Base-by-base conservation (phyloP, 2,888 invertebrate genomes). In the Bruchidius siliquastri region DNA sequence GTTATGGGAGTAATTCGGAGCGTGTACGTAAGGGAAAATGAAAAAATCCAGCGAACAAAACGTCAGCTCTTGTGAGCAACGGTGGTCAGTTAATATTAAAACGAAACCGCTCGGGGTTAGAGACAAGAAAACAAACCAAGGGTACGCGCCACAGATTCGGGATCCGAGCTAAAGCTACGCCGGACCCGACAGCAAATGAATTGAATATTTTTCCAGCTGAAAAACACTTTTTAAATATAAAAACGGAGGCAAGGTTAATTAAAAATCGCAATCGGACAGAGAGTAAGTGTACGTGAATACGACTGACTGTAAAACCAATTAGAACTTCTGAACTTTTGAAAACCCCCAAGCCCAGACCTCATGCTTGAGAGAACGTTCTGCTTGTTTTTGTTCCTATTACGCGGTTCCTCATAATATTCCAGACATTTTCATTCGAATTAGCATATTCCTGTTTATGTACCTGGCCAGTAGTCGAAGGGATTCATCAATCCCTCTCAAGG, bases 161-260 rank as follows among this genome's bases (percentile, higher is more conserved):
- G 49, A 49, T 49, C 13, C 68, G 21, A 68, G 22, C 10, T 84
- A 84, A 81, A 80, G 78, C 77, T 76, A 77, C 79, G 79, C 80
- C 79, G 80, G 81, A 83, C 83, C 49, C 83, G 84, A 84, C 83
- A 84, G 82, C 83, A 84, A 86, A 85, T 85, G 85, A 85, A 85
- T 84, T 84, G 85, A 83, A 85, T 84, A 85, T 84, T 85, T 85
- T 85, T 85, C 84, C 85, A 83, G 84, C 83, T 82, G 84, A 82
- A 85, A 85, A 85, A 84, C 84, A 84, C 85, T 84, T 85, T 84
- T 83, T 83, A 84, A 84, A 85, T 85, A 84, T 84, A 84, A 83
- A 85, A 84, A 83, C 82, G 81, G 84, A 84, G 82, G 83, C 83
- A 82, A 83, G 84, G 85, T 85, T 86, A 86, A 86, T 86, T 86